phyloP scores from a whole-genome alignment of 64 coral and sea anemone species.

The Stichodactyla mertensii region DNA sequence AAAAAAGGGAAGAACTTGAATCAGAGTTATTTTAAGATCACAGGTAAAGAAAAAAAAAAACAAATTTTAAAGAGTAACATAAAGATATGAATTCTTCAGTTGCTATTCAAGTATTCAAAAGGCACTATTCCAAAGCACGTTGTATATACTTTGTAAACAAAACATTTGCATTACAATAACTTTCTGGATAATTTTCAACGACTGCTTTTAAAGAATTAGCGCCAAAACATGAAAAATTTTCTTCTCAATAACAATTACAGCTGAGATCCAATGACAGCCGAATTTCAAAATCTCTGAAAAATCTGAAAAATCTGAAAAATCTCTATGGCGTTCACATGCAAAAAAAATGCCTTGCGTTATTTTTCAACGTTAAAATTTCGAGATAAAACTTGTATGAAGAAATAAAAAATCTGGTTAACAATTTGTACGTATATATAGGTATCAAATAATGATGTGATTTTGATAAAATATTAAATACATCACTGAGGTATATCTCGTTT shows the following conservation, averaged over 20 bases:
- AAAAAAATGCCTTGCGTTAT: neutral
- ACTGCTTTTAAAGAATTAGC: neutral
- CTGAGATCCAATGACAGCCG: neutral
- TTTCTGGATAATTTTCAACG: neutral
- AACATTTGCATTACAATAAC: slow-evolving; percentile 7
- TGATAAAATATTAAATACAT: neutral
- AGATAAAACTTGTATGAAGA: neutral
- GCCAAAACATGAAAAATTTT: neutral
- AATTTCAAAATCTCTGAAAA: neutral
- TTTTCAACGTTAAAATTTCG: neutral
- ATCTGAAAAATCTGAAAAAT: neutral
- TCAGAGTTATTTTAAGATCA: too few relatives aligned
- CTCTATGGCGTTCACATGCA: neutral
- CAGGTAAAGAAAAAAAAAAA: too few relatives aligned
- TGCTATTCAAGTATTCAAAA: neutral
- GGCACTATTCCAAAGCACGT: neutral
- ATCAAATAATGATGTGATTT: neutral
- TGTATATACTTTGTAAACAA: neutral
- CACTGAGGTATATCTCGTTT: neutral
- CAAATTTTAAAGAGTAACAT: too few relatives aligned
- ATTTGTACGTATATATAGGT: neutral
- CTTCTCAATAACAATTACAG: neutral
- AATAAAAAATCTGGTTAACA: neutral
- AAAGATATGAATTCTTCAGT: too few relatives aligned
- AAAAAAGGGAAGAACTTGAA: too few relatives aligned